Evolutionary conservation across 2,888 invertebrate species (phyloP), one percentile per base, ranked within the genome.

Genomic region (Busseola fusca): DNA sequence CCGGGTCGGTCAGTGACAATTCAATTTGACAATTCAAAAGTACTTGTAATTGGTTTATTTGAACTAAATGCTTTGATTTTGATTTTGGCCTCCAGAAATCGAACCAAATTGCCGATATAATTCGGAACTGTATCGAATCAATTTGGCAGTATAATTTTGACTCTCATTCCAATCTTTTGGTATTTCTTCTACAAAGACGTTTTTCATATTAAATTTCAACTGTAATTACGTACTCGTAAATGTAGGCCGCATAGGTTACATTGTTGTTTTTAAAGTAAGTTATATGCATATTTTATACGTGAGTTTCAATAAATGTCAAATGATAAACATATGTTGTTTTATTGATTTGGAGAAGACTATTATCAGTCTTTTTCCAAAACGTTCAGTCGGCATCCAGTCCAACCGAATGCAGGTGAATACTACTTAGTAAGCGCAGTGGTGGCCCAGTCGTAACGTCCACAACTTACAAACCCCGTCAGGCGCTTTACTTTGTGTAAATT

Each of bases 241-340:
- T 5, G 16, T 42, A 34, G 25, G 30, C 10, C 52, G 52, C 3
- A 18, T 21, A 45, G 10, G 10, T 16, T 67, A 62, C 16, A 16
- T 3, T 21, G 25, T 37, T 67, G 45, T 48, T 25, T 52, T 6
- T 30, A 30, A n/a, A 30, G 27, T 63, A 25, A 59, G n/a, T 59
- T 56, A 40, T 64, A 65, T 48, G 64, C 45, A 70, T 76, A 77
- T 76, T 79, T 72, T 78, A 42, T 72, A 78, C 58, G 65, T 62
- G 52, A 77, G 54, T 72, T 45, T 64, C 45, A 76, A 76, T 76
- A 76, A 76, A 76, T 70, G 76, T 76, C 50, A 58, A 45, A 52
- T 59, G 10, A 40, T 57, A 34, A 57, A 16, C 10, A 21, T 18
- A 12, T 14, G n/a, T 30, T 27, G 45, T 62, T 62, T 62, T 45